phyloP scores from a whole-genome alignment of 1,140 invertebrate genomes.

The Medauroidea extradentata region DNA sequence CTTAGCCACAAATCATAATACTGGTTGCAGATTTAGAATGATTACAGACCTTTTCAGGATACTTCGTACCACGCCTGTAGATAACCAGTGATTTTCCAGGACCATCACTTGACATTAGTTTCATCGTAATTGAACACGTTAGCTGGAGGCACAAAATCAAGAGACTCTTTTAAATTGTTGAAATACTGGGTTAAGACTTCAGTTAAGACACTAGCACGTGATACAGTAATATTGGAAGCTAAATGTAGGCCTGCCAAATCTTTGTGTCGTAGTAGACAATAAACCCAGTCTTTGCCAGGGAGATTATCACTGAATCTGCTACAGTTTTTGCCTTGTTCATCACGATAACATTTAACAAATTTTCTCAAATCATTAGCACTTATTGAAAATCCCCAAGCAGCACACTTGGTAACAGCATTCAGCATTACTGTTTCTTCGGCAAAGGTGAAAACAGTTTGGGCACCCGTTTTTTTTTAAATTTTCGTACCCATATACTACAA shows the following conservation, averaged over 20 bases:
- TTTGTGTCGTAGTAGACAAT: constrained; percentile 4
- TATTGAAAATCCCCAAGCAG: constrained; percentile 33
- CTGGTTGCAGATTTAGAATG: constrained; percentile 28
- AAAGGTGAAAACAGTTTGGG: too few species aligned
- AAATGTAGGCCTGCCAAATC: constrained; percentile 20
- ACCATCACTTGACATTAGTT: constrained; percentile 33
- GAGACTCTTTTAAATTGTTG: constrained; percentile 24
- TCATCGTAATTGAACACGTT: constrained; percentile 42
- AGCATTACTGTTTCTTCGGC: not conserved
- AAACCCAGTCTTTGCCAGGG: constrained; percentile 29
- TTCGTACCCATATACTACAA: too few species aligned
- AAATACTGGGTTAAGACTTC: constrained; percentile 25
- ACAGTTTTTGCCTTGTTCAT: constrained; percentile 16
- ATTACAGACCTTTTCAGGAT: constrained; percentile 36
- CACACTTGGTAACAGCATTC: not conserved
- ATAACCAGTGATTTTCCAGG: constrained; percentile 29
- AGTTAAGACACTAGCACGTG: constrained; percentile 20
- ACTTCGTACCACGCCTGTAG: constrained; percentile 30
- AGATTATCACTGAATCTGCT: constrained; percentile 29
- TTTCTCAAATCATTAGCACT: constrained; percentile 23
- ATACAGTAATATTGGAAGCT: constrained; percentile 32
- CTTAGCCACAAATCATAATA: constrained; percentile 35
- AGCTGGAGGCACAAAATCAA: constrained; percentile 32
- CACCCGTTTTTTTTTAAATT: too few species aligned
- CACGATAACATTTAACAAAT: constrained; percentile 30